Conservation (phyloP, 2,888 invertebrate species). For the Acrobasis consociella region DNA sequence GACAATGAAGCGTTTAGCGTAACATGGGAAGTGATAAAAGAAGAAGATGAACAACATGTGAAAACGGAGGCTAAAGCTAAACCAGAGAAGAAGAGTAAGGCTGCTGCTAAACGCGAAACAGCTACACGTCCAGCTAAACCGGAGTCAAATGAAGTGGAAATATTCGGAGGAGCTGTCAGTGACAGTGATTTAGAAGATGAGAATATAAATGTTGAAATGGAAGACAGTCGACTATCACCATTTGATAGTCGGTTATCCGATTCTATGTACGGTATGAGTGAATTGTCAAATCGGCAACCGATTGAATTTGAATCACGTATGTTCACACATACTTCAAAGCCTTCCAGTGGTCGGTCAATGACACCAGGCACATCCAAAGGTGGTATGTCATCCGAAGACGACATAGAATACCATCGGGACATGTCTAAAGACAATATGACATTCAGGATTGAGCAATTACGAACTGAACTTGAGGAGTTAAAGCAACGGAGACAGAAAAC, state of each 20-base stretch:
- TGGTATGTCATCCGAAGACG: conserved; percentile 61
- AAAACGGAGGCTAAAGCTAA: conserved; percentile 55
- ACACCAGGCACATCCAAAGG: conserved; percentile 48
- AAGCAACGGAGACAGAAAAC: conserved; percentile 89
- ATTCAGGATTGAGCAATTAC: conserved; percentile 86
- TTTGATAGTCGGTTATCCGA: conserved; percentile 90
- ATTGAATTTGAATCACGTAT: conserved; percentile 66
- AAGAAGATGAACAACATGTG: conserved; percentile 88
- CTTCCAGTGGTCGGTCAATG: conserved; percentile 43
- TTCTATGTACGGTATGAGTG: conserved; percentile 55
- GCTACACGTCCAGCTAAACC: conserved; percentile 42
- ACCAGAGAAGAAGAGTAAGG: conserved; percentile 63
- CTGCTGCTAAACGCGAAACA: conserved; percentile 46
- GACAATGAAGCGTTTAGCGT: conserved; percentile 96
- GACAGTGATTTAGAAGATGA: conserved; percentile 93
- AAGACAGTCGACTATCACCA: conserved; percentile 89
- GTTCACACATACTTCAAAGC: conserved; percentile 50
- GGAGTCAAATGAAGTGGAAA: conserved; percentile 83
- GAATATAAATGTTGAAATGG: conserved; percentile 89
- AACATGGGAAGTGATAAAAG: conserved; percentile 94
- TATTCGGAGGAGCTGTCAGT: conserved; percentile 96
- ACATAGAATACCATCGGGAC: conserved; percentile 56
- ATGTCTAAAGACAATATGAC: conserved; percentile 80
- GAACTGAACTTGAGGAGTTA: conserved; percentile 88
- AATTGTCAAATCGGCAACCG: conserved; percentile 48